phyloP scores from a whole-genome alignment of 2,797 vertebrate species.

The Alca torda region DNA sequence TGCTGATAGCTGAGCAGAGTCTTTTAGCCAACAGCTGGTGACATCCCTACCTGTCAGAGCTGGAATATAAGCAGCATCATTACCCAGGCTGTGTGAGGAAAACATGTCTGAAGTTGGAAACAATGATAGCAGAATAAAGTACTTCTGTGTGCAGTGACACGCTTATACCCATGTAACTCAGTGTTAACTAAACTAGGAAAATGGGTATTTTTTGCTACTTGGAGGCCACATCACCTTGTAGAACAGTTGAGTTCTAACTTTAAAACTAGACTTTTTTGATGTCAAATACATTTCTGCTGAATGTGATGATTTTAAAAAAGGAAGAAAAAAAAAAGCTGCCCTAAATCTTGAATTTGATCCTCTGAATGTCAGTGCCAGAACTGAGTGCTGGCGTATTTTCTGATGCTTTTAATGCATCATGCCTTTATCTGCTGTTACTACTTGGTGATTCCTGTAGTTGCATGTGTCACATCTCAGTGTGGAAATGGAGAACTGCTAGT shows the following conservation, averaged over 20 bases:
- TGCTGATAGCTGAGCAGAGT: background rate
- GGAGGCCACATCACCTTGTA: background rate
- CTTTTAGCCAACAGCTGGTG: background rate
- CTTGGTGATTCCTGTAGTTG: background rate
- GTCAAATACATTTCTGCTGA: background rate
- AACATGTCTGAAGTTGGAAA: background rate
- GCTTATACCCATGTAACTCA: background rate
- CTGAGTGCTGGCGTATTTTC: background rate
- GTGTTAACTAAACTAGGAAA: background rate
- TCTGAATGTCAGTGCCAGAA: background rate
- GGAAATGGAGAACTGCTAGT: constrained; percentile 1
- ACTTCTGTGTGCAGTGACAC: background rate
- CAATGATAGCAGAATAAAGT: background rate
- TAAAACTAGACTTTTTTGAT: background rate
- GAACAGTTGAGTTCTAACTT: background rate
- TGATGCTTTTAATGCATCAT: background rate
- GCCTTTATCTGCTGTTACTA: background rate
- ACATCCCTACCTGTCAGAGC: background rate
- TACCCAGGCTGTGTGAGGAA: background rate
- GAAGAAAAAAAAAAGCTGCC: too few relatives aligned
- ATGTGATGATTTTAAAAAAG: background rate
- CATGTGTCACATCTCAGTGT: background rate
- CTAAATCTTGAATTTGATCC: background rate
- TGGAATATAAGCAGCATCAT: background rate
- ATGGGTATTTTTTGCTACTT: background rate